These are phyloP conservation scores for Heptranchias perlo DNA, from an alignment of 2,113 vertebrate species.

Conservation along the genomic window DNA sequence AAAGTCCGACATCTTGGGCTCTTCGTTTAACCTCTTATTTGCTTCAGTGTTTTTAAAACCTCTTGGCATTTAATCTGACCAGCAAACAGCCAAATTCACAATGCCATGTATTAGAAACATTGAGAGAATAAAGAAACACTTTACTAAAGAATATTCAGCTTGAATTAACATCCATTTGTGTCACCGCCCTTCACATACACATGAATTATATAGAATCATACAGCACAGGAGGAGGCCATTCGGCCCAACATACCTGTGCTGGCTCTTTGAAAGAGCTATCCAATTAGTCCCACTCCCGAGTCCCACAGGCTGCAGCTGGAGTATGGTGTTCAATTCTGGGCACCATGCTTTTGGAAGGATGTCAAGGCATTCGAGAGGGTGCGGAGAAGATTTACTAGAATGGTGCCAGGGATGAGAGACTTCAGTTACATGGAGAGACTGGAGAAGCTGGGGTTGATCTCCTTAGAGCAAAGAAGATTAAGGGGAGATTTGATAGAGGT, in stretches of 20 bases:
- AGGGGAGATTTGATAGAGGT: too few relatives aligned
- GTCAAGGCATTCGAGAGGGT: too few relatives aligned
- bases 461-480: too few relatives aligned
- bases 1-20: not conserved
- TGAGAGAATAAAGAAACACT: not conserved
- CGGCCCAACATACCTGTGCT: not conserved
- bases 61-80: constrained; percentile 8
- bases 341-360: too few relatives aligned
- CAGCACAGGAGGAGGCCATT: not conserved
- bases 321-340: too few relatives aligned
- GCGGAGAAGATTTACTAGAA: too few relatives aligned
- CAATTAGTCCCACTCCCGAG: not conserved
- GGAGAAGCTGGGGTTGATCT: too few relatives aligned
- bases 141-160: constrained; percentile 15
- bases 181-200: not conserved
- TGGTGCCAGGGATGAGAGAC: too few relatives aligned
- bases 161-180: not conserved
- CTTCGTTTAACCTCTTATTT: not conserved
- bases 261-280: not conserved
- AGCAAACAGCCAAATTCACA: not conserved
- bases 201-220: not conserved
- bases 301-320: too few relatives aligned
- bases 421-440: too few relatives aligned
- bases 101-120: not conserved
- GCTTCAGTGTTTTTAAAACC: not conserved